Percentiles rank a stretch among this genome's conserved stretches.
Evolutionary conservation across 2,888 invertebrate species (phyloP).

Genomic region (Eledone cirrhosa): DNA sequence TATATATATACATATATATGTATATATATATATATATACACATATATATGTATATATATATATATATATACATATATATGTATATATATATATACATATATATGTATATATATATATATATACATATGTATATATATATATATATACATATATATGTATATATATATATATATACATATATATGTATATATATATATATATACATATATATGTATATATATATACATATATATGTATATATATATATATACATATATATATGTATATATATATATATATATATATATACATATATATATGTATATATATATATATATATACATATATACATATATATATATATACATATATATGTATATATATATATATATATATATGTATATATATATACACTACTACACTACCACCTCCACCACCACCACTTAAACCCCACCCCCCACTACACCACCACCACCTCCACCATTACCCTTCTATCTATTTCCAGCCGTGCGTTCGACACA

Average conservation of each 20-base stretch:
- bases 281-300: too few species aligned
- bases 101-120: background rate
- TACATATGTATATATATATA: background rate
- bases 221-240: background rate
- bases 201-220: background rate
- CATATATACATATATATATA: too few species aligned
- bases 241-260: too few species aligned
- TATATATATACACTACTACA: too few species aligned
- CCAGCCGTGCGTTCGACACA: constrained; percentile 40
- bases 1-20: background rate
- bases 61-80: background rate
- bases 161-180: background rate
- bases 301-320: too few species aligned
- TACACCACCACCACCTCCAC: too few species aligned
- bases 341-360: too few species aligned
- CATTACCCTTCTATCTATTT: background rate
- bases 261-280: too few species aligned
- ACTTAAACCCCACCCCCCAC: too few species aligned
- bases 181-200: background rate
- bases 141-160: background rate
- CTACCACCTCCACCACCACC: too few species aligned
- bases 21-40: background rate
- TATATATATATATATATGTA: too few species aligned
- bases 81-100: background rate
- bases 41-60: background rate